Conservation (phyloP, 1,140 invertebrate species). For the Reticulitermes speratus region DNA sequence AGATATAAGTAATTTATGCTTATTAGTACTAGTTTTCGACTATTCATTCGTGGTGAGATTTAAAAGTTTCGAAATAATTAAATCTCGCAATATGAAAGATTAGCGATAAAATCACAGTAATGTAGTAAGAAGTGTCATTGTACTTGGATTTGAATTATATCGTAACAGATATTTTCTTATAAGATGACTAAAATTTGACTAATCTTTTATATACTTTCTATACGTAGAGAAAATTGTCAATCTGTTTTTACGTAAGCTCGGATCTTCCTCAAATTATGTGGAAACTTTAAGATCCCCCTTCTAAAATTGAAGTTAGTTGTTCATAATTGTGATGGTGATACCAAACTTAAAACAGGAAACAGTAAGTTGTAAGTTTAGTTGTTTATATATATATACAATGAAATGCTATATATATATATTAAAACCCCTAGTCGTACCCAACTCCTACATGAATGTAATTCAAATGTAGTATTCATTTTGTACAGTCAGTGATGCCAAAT, state of each 20-base stretch:
- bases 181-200: not conserved
- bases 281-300: not conserved
- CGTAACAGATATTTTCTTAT: not conserved
- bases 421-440: not conserved
- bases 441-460: not conserved
- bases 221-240: not conserved
- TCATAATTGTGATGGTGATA: conserved; percentile 17
- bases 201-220: not conserved
- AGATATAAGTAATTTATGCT: too few species aligned
- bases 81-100: too few species aligned
- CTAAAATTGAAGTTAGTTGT: not conserved
- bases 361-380: conserved; percentile 5
- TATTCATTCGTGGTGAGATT: too few species aligned
- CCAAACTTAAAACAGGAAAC: not conserved
- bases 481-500: conserved; percentile 11
- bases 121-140: not conserved
- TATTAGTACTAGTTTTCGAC: too few species aligned
- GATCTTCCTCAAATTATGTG: not conserved
- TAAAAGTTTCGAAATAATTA: too few species aligned
- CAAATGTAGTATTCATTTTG: not conserved
- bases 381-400: conserved; percentile 2
- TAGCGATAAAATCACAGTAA: too few species aligned
- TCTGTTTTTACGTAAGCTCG: conserved; percentile 15
- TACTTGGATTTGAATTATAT: not conserved
- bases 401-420: conserved; percentile 5